These are phyloP conservation scores for Pogona vitticeps DNA, from an alignment of 2,113 vertebrate genomes.

Conservation along the genomic window DNA sequence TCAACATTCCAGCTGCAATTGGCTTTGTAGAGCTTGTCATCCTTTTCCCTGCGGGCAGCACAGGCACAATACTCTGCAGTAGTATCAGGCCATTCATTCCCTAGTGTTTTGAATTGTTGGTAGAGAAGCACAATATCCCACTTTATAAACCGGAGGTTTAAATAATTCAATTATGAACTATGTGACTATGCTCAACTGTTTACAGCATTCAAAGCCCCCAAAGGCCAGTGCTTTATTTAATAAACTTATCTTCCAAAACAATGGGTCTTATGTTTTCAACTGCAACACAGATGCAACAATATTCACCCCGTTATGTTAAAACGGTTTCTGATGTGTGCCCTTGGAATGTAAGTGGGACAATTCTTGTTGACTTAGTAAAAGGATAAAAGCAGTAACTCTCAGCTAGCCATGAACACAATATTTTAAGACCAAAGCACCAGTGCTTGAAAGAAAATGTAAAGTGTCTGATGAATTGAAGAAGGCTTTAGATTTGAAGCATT, in stretches of 20 bases:
- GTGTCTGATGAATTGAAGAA: neutral
- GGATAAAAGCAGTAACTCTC: neutral
- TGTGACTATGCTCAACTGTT: neutral
- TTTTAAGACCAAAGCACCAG: conserved; percentile 3
- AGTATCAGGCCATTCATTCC: too few relatives aligned
- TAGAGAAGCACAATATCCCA: too few relatives aligned
- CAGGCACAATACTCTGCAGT: too few relatives aligned
- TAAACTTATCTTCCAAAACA: neutral
- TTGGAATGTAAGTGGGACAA: neutral
- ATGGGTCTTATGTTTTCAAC: neutral
- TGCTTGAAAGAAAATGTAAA: conserved; percentile 26
- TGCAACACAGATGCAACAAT: neutral
- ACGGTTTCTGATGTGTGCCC: too few relatives aligned
- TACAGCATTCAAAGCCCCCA: neutral
- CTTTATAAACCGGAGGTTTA: too few relatives aligned
- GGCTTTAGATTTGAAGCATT: neutral
- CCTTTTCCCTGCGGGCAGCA: too few relatives aligned
- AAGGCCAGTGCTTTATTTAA: neutral
- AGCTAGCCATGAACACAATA: conserved; percentile 2
- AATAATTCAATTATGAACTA: neutral
- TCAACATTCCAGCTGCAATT: too few relatives aligned
- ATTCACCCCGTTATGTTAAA: neutral
- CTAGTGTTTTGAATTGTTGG: too few relatives aligned
- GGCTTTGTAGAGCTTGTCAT: too few relatives aligned
- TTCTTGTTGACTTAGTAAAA: neutral